Base-by-base conservation (phyloP, 2,113 vertebrate genomes). In the Entelurus aequoreus region DNA sequence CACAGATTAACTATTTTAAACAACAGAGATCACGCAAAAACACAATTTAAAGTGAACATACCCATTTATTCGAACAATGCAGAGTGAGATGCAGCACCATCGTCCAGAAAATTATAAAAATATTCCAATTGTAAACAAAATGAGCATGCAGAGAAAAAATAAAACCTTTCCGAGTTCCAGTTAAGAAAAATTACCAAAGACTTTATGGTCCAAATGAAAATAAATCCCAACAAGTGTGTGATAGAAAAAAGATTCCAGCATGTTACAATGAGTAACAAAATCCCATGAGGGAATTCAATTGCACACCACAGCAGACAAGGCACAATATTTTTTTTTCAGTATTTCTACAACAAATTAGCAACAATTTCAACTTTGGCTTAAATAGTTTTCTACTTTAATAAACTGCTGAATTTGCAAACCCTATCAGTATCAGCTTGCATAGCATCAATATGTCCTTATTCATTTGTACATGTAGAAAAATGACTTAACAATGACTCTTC, bases 281-380 rank as follows among this genome's bases (percentile, higher is more conserved):
- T 54, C 51, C 62, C 48, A 51, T n/a, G 14, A 62, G 47, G 21
- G 48, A 38, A 44, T 59, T 47, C 56, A 80, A 78, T 78, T 87
- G 76, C 81, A 84, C 81, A 71, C 47, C 65, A 62, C 42, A 62
- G 56, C 54, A 67, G 37, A 74, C 16, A 47, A 86, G 82, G 82
- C 82, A 87, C 79, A 71, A 44, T 48, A 38, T 12, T 48, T 51
- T 54, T 54, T 37, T 4, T 37, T 13, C 53, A 38, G 14, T n/a
- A 15, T 38, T 54, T 38, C 8, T 14, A n/a, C 12, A 42, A 59
- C 5, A 64, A 37, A 6, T 77, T 52, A 50, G 14, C 37, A 47
- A 66, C 5, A 2, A 19, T 16, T 6, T n/a, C 36, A 4, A 55
- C 65, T 80, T 76, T 54, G 62, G 69, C 6, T 2, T 49, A 49